Percentiles rank a stretch among this genome's conserved stretches.
These are phyloP conservation scores for Drosophila orena DNA, from an alignment of 1,140 invertebrate genomes.

Conservation along the genomic window DNA sequence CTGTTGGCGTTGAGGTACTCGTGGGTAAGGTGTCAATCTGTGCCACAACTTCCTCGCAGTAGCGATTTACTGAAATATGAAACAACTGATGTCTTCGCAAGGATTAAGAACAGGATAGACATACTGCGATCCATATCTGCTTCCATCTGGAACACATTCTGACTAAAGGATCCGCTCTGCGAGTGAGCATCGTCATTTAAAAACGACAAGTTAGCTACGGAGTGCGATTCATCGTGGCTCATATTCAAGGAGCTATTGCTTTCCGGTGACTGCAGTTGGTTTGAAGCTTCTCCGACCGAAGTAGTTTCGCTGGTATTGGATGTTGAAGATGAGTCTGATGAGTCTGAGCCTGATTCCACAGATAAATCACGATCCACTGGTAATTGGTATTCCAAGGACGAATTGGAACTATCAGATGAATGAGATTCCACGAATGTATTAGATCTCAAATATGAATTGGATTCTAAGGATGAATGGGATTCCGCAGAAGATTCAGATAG, in stretches of 20 bases:
- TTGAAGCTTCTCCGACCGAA: background rate
- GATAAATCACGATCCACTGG: background rate
- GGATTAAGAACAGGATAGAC: background rate
- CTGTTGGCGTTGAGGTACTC: conserved; percentile 24
- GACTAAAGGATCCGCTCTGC: background rate
- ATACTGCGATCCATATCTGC: conserved; percentile 33
- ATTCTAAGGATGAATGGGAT: background rate
- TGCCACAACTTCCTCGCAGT: conserved; percentile 9
- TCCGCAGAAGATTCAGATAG: background rate
- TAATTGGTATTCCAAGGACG: background rate
- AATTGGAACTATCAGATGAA: background rate
- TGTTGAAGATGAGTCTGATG: background rate
- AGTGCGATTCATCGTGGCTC: background rate
- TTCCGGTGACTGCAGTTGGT: background rate
- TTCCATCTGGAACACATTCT: conserved; percentile 9
- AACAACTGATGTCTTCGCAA: background rate
- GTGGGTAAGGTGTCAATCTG: background rate
- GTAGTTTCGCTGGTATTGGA: background rate
- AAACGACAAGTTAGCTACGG: background rate
- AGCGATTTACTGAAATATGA: conserved; percentile 21
- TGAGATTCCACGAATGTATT: background rate
- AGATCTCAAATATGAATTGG: background rate
- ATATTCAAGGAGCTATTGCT: background rate
- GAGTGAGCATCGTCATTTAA: background rate
- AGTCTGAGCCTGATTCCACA: background rate